Conservation (phyloP, 2,888 invertebrate genomes). For the Nymphalis urticae region DNA sequence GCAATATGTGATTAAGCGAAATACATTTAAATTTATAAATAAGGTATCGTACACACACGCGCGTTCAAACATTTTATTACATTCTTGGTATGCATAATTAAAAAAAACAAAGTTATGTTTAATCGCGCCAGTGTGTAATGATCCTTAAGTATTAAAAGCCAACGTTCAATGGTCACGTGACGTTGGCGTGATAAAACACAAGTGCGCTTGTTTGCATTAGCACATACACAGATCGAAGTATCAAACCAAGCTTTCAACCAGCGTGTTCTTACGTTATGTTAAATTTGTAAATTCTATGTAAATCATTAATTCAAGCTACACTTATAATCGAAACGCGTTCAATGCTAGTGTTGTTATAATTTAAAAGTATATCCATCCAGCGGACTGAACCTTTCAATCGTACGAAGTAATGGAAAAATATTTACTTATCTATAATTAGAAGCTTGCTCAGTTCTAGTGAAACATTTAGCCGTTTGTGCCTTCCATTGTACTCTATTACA, state of each 20-base stretch:
- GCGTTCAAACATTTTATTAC: not conserved
- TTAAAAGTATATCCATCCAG: not conserved
- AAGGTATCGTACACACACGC: not conserved
- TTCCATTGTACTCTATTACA: constrained; percentile 34
- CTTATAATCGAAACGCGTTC: not conserved
- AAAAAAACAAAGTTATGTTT: not conserved
- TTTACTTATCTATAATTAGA: not conserved
- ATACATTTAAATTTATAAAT: not conserved
- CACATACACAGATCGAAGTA: not conserved
- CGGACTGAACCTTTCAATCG: not conserved
- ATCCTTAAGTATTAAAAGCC: constrained; percentile 3
- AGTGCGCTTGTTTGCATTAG: not conserved
- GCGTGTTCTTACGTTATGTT: not conserved
- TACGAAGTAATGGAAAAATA: constrained; percentile 7
- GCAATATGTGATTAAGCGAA: not conserved
- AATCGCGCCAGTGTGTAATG: not conserved
- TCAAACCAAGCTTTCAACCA: not conserved
- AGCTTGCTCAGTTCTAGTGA: constrained; percentile 1
- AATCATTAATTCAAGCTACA: not conserved
- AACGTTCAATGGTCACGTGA: not conserved
- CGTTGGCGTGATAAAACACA: not conserved
- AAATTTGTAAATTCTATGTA: too few relatives aligned
- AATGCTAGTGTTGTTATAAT: not conserved
- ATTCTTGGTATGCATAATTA: too few relatives aligned
- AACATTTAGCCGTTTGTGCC: constrained; percentile 25